Evolutionary conservation across 2,113 vertebrate genomes (phyloP).

Genomic region (Terrapene triunguis): DNA sequence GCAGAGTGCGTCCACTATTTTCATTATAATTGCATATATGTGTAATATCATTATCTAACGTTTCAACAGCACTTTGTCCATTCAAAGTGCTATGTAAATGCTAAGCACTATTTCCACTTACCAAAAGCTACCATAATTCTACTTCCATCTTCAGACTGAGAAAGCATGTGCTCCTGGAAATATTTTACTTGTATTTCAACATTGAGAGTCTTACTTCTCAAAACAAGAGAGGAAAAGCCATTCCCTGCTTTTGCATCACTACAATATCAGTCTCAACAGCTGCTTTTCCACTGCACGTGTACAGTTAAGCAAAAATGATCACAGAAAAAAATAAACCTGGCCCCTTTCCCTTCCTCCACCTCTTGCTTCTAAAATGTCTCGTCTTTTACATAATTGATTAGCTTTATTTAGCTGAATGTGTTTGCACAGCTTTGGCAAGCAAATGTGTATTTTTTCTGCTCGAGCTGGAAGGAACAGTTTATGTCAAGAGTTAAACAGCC

Average conservation of each 20-base stretch:
- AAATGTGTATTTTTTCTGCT: slow-evolving; percentile 43
- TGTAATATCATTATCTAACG: neutral
- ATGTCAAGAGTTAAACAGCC: slow-evolving; percentile 68
- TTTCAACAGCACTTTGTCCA: neutral
- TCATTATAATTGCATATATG: neutral
- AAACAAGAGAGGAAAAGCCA: slow-evolving; percentile 24
- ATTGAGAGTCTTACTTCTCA: neutral
- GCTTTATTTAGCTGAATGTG: neutral
- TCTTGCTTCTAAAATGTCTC: slow-evolving; percentile 17
- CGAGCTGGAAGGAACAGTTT: slow-evolving; percentile 44
- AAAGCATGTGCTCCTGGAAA: neutral
- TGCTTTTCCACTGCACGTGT: neutral
- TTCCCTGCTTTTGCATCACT: neutral
- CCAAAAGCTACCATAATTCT: neutral
- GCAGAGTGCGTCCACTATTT: neutral
- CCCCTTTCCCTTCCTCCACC: slow-evolving; percentile 14
- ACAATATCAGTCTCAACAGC: neutral
- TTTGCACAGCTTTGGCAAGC: slow-evolving; percentile 67
- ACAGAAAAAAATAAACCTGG: neutral
- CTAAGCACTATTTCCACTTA: neutral
- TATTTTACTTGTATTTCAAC: neutral
- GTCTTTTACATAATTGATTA: slow-evolving; percentile 31
- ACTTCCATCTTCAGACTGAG: neutral
- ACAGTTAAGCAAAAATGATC: slow-evolving; percentile 17
- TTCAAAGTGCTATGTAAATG: neutral